phyloP scores from a whole-genome alignment of 2,797 vertebrate genomes.

The Epinephelus awoara region DNA sequence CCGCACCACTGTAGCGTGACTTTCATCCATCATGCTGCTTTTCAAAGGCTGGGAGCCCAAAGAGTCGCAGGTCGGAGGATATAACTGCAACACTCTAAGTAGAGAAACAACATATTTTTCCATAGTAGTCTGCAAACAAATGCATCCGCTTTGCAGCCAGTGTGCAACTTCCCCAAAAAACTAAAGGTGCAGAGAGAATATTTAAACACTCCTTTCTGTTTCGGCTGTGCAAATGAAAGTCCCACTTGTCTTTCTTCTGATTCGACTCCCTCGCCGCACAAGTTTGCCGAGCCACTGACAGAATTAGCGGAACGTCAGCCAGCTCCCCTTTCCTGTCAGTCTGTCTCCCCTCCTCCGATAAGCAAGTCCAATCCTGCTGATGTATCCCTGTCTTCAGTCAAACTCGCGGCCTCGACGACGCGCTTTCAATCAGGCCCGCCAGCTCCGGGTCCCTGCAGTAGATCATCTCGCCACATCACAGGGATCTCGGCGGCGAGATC shows the following conservation, averaged over 20 bases:
- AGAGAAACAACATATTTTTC: constrained; percentile 27
- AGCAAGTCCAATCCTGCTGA: constrained; percentile 70
- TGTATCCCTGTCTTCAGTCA: constrained; percentile 59
- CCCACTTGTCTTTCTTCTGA: constrained; percentile 16
- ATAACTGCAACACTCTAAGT: constrained; percentile 22
- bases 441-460: constrained; percentile 52
- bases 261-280: background rate
- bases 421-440: constrained; percentile 63
- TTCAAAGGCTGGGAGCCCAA: constrained; percentile 59
- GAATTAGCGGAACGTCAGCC: constrained; percentile 51
- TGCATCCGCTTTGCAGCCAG: constrained; percentile 12
- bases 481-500: constrained; percentile 41
- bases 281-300: constrained; percentile 35
- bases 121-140: constrained; percentile 35
- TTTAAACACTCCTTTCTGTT: background rate
- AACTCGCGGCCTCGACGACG: constrained; percentile 34
- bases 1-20: constrained; percentile 12
- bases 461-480: constrained; percentile 64
- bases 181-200: background rate
- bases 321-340: constrained; percentile 39
- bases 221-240: background rate
- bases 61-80: constrained; percentile 10
- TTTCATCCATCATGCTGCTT: constrained; percentile 46
- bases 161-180: background rate
- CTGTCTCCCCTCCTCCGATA: constrained; percentile 54